phyloP scores from a whole-genome alignment of 2,797 vertebrate genomes.

The Lithobates sylvaticus region DNA sequence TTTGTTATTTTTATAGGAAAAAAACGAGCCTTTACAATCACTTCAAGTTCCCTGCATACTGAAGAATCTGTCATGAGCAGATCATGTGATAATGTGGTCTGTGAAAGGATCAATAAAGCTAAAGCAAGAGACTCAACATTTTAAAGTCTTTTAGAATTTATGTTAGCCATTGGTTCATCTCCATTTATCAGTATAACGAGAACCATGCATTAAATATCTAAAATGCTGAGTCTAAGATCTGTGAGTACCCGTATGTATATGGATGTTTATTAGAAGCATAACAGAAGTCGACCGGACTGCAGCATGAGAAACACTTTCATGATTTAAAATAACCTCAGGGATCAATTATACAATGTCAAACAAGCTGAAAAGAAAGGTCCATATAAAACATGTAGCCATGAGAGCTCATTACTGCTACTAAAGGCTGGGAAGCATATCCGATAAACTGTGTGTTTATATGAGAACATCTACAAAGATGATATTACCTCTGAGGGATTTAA shows the following conservation, averaged over 20 bases:
- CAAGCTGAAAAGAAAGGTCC: background rate
- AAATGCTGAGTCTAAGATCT: background rate
- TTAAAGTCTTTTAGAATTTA: too few species aligned
- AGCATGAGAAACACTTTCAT: background rate
- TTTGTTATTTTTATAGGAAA: too few species aligned
- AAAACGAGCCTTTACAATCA: too few species aligned
- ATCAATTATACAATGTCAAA: constrained; percentile 1
- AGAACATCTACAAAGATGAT: background rate
- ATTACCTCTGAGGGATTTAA: too few species aligned
- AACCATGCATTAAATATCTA: background rate
- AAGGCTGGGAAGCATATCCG: background rate
- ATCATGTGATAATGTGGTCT: too few species aligned
- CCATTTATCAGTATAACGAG: background rate
- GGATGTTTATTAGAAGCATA: background rate
- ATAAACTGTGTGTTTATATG: background rate
- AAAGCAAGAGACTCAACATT: too few species aligned
- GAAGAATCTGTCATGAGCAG: too few species aligned
- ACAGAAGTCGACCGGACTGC: background rate
- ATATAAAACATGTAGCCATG: background rate
- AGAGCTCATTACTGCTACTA: background rate
- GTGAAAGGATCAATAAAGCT: too few species aligned
- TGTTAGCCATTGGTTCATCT: too few species aligned
- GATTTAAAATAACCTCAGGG: background rate
- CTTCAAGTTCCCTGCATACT: too few species aligned
- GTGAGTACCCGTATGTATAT: background rate